Base-by-base conservation (phyloP, 2,113 vertebrate species). In the Hiodon alosoides region DNA sequence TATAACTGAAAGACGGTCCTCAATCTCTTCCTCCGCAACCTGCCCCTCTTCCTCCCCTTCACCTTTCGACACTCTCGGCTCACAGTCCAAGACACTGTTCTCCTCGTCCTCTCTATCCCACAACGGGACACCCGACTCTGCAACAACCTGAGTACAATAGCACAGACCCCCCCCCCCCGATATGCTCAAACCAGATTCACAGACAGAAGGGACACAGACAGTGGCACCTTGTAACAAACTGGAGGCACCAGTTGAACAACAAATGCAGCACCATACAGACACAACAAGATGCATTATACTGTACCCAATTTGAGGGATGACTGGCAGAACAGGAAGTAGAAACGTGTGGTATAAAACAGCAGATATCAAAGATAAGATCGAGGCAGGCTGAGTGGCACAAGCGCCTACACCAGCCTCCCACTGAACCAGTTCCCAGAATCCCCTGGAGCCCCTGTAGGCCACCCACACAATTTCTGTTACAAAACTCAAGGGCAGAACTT, bases 381-480 rank as follows among this genome's bases (percentile, higher is more conserved):
- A 7, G 17, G 7, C 47, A 55, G 5, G n/a, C 47, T 7, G n/a
- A 47, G 16, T 51, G 47, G 54, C 7, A 59, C 2, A 59, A 66
- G n/a, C 48, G 7, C 73, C 69, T 62, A 72, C 72, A 76, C 51
- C 6, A 11, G 48, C 57, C 57, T 53, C 77, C 74, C 73, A 79
- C 73, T 16, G 57, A 58, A 8, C 67, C 50, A 14, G 74, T 59
- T 13, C 77, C 57, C 69, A 58, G 69, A 68, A 66, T 71, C 66
- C 77, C 78, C 54, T 62, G 54, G 72, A 11, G 57, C 62, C 4
- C 62, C 48, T 47, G 50, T 55, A 53, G 50, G 70, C n/a, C 71
- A 71, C 53, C 72, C 67, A 71, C 54, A 53, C 50, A 1, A 54
- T 79, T 71, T 16, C 31, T 11, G 8, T n/a, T 60, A 7, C 46